These are phyloP conservation scores for Conopomorpha cramerella DNA, from an alignment of 1,140 invertebrate species.

Conservation along the genomic window DNA sequence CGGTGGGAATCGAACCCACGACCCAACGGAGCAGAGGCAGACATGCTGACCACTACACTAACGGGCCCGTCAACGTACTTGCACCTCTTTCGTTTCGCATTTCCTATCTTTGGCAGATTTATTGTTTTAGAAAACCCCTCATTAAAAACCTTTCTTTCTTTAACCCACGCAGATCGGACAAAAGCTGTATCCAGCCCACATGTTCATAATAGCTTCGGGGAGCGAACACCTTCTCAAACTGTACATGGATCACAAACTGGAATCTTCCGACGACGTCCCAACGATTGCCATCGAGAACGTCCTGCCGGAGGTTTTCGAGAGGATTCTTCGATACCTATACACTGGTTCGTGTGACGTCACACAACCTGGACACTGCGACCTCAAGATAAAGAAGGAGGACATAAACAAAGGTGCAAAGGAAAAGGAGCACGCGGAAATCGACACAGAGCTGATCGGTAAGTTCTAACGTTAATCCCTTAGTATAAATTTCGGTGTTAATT, in stretches of 20 bases:
- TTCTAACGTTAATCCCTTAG: conserved; percentile 4
- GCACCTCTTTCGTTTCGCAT: too few relatives aligned
- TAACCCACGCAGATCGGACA: conserved; percentile 46
- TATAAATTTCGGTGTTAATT: too few relatives aligned
- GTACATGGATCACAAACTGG: conserved; percentile 22
- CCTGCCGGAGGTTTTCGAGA: conserved; percentile 66
- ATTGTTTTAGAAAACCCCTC: background rate
- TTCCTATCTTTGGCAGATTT: too few relatives aligned
- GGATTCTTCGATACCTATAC: conserved; percentile 70
- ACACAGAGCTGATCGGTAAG: conserved; percentile 28
- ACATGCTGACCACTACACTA: too few relatives aligned
- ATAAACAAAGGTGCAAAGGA: conserved; percentile 13
- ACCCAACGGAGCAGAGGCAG: too few relatives aligned
- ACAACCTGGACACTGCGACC: conserved; percentile 48
- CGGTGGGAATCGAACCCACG: too few relatives aligned
- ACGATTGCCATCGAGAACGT: conserved; percentile 53
- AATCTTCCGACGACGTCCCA: conserved; percentile 19
- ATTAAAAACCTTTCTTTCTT: conserved; percentile 6
- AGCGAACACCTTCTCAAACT: conserved; percentile 55
- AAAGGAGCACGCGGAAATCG: conserved; percentile 13
- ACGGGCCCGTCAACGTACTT: too few relatives aligned
- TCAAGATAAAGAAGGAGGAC: conserved; percentile 45
- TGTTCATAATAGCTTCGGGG: conserved; percentile 69
- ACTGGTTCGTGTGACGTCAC: conserved; percentile 68
- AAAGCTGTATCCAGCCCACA: conserved; percentile 65